Evolutionary conservation across 2,113 vertebrate genomes (phyloP).

Genomic region (Anseranas semipalmata): DNA sequence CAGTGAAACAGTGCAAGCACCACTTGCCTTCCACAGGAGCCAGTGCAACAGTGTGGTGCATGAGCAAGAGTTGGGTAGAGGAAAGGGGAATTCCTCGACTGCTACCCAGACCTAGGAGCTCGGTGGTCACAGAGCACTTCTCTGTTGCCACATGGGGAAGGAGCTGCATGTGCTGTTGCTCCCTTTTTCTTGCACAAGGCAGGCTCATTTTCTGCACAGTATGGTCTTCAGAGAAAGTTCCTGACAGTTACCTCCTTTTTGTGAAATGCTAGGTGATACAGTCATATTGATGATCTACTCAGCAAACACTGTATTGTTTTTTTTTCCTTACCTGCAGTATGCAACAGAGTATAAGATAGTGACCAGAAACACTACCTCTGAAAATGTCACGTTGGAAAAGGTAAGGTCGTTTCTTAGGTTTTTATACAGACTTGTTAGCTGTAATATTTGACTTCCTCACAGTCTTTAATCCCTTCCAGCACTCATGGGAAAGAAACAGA

Average conservation of each 20-base stretch:
- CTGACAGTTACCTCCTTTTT: neutral
- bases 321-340: conserved; percentile 78
- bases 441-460: neutral
- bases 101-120: neutral
- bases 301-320: neutral
- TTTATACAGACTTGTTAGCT: neutral
- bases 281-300: neutral
- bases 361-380: conserved; percentile 80
- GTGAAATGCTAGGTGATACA: neutral
- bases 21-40: neutral
- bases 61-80: neutral
- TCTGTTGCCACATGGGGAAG: neutral
- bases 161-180: neutral
- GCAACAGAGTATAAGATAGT: conserved; percentile 86
- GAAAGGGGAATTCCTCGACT: neutral
- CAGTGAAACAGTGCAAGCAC: neutral
- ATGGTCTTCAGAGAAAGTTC: neutral
- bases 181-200: neutral
- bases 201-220: neutral
- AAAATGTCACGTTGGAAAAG: conserved; percentile 86
- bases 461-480: neutral
- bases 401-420: conserved; percentile 64
- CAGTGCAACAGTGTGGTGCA: neutral
- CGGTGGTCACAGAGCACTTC: neutral
- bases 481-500: neutral